Percentiles rank a stretch among this genome's conserved stretches.
These are phyloP conservation scores for Acipenser ruthenus DNA, from an alignment of 2,797 vertebrate species.

Conservation along the genomic window DNA sequence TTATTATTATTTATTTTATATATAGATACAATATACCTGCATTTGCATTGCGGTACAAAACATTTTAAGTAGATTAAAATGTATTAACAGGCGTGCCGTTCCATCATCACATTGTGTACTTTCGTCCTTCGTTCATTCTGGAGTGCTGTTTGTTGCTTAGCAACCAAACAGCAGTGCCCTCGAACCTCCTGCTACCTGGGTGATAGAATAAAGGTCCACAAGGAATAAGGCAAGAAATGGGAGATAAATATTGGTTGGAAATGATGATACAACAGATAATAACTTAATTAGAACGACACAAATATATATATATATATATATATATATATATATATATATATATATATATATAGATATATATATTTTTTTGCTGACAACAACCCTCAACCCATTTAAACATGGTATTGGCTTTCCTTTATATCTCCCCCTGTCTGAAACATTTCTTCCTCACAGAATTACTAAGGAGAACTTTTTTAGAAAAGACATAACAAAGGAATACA, in stretches of 20 bases:
- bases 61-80: slow-evolving; percentile 3
- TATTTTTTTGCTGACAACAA: too few relatives aligned
- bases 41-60: background rate
- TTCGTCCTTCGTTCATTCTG: slow-evolving; percentile 23
- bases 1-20: too few relatives aligned
- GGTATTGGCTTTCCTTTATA: too few relatives aligned
- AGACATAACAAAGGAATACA: too few relatives aligned
- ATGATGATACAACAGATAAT: slow-evolving; percentile 15
- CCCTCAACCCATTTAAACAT: too few relatives aligned
- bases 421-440: too few relatives aligned
- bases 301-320: background rate
- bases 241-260: slow-evolving; percentile 13
- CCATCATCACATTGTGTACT: slow-evolving; percentile 14
- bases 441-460: too few relatives aligned
- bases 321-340: too few relatives aligned
- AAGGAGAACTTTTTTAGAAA: too few relatives aligned
- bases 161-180: slow-evolving; percentile 26
- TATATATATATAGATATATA: too few relatives aligned
- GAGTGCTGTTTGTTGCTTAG: slow-evolving; percentile 27
- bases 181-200: slow-evolving; percentile 21
- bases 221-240: slow-evolving; percentile 19
- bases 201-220: slow-evolving; percentile 3
- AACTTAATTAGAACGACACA: background rate
- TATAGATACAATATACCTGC: background rate
- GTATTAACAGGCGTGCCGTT: background rate